Conservation (phyloP, 2,888 invertebrate genomes). For the Pachydiplax longipennis region DNA sequence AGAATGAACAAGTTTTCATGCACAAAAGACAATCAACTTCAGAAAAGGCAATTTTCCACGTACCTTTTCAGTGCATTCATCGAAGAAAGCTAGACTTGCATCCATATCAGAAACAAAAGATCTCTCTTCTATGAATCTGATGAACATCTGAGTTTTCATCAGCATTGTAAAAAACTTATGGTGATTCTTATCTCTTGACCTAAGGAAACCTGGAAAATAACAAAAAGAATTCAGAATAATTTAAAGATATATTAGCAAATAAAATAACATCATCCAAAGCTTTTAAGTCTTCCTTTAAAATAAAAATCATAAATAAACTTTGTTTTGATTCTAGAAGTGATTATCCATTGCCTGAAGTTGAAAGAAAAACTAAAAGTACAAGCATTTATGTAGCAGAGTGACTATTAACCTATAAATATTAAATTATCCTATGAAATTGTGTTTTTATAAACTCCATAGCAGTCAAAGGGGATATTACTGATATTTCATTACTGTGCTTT, state of each 20-base stretch:
- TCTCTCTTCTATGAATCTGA: slow-evolving; percentile 97
- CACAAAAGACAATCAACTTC: background rate
- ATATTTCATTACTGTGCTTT: too few species aligned
- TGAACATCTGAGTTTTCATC: slow-evolving; percentile 96
- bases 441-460: too few species aligned
- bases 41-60: background rate
- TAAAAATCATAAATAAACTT: too few species aligned
- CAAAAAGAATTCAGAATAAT: slow-evolving; percentile 44
- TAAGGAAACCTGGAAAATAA: slow-evolving; percentile 75
- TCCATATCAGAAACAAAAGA: slow-evolving; percentile 99
- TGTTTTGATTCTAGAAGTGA: too few species aligned
- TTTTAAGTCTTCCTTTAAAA: too few species aligned
- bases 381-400: too few species aligned
- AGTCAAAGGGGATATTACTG: too few species aligned
- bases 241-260: background rate
- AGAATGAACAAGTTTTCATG: background rate
- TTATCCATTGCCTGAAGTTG: too few species aligned
- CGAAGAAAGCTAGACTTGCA: slow-evolving; percentile 94
- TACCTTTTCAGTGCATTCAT: slow-evolving; percentile 91
- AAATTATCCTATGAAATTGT: too few species aligned
- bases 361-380: too few species aligned
- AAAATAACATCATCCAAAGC: too few species aligned
- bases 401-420: too few species aligned
- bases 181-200: slow-evolving; percentile 82
- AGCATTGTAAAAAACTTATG: slow-evolving; percentile 84